Evolutionary conservation across 2,113 vertebrate genomes (phyloP), one percentile per base, ranked within the genome.

Genomic region (Tetrao urogallus): DNA sequence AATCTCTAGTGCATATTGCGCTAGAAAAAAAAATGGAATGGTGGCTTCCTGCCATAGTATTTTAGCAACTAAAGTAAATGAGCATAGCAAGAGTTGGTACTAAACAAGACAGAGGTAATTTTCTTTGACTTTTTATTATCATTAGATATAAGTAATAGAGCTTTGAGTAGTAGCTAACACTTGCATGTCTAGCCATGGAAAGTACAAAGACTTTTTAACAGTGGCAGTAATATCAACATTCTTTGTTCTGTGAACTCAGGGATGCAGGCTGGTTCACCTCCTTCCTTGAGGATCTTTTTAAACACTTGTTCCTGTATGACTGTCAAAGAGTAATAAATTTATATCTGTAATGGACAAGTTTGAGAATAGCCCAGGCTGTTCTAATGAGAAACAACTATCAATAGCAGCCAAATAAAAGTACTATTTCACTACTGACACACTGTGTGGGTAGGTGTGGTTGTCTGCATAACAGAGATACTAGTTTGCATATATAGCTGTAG

Each of bases 141-240:
- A 64, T 64, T 95, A 80, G 84, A 92, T 91, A 83, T 91, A 79
- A 67, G 22, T 83, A 81, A 95, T 78, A 72, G 82, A 43, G 11
- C 60, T 93, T 80, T 93, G 64, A 82, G 52, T 58, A 57, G 57
- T 43, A 66, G 71, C 65, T 76, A 67, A 48, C 20, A 36, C 40
- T 83, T 85, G 16, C 57, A 60, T 81, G 36, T n/a, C 91, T 94
- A 89, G 25, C 38, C 28, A 42, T 71, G 47, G 79, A 83, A 92
- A 92, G 64, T 34, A 72, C 4, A 27, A 20, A 70, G 28, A 47
- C 50, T 82, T 91, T 77, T 61, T 38, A 61, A 81, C 75, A 89
- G 30, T 38, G 43, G 13, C 58, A 78, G n/a, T 72, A 43, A 85
- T 88, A 71, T 13, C 58, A 83, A 16, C 36, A 88, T 57, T 10